Evolutionary conservation across 2,797 vertebrate genomes (phyloP), one percentile per base, ranked within the genome.

Genomic region (Hypotaenidia okinawae): DNA sequence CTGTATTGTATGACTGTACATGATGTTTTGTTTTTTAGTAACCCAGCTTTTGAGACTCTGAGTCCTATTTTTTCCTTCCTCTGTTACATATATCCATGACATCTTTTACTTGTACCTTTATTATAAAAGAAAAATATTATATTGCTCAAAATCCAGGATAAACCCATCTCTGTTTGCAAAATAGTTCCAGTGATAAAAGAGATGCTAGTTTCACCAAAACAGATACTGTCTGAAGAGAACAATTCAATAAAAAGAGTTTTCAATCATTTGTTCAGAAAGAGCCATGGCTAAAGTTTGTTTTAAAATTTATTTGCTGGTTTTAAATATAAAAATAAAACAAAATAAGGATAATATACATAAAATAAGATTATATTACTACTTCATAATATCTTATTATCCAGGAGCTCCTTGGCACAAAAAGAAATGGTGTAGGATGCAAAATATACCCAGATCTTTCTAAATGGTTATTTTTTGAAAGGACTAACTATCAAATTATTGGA

Each of bases 11-110:
- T 67, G 13, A 49, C 63, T 37, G 37, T 11, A 37, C 37, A 37
- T 37, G 37, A 5, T 7, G 2, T 5, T 74, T 41, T 43, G 5
- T 3, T 1, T 69, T 90, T 74, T 62, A 59, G 7, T 61, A 51
- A 61, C 5, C 2, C 9, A 35, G 1, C 2, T 37, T 28, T 47
- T 33, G 39, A 69, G 30, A 69, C 5, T 22, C 0, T 35, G 30
- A 37, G 22, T 69, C 8, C 3, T 1, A 30, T 7, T 39, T 58
- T 89, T 62, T 32, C 10, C 24, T 79, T 78, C 72, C 23, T 73
- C 18, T 47, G 13, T 1, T 69, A 54, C 12, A 5, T 35, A 28
- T 66, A 15, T 76, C 12, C 32, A 55, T 41, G 16, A n/a, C 6
- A 66, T 54, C 16, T 62, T 24, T 37, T 23, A 47, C 22, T 51